Percentiles rank a stretch among this genome's conserved stretches.
These are phyloP conservation scores for Tortrix viridana DNA, from an alignment of 2,888 invertebrate genomes.

Conservation along the genomic window DNA sequence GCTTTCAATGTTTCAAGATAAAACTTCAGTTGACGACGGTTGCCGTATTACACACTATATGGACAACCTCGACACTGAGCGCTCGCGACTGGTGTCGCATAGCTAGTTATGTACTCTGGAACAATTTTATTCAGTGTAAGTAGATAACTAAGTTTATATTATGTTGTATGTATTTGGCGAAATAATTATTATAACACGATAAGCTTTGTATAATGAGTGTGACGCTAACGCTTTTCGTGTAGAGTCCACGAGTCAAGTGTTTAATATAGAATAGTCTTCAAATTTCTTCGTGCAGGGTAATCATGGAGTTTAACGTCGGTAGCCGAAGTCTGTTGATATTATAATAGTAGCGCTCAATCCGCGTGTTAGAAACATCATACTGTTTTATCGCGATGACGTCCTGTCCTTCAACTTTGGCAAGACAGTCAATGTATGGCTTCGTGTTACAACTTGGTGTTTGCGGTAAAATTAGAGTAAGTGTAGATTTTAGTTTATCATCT, in stretches of 20 bases:
- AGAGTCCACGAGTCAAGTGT: constrained; percentile 55
- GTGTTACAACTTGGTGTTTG: constrained; percentile 18
- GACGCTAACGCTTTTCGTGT: constrained; percentile 45
- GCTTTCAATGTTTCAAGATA: constrained; percentile 6
- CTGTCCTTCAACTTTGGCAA: constrained; percentile 49
- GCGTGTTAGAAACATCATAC: constrained; percentile 48
- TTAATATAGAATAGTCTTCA: constrained; percentile 67
- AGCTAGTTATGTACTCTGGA: constrained; percentile 1
- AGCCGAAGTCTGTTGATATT: constrained; percentile 55
- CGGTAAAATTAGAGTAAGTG: constrained; percentile 25
- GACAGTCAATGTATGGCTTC: constrained; percentile 32
- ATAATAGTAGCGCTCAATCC: constrained; percentile 58
- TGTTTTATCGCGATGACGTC: constrained; percentile 57
- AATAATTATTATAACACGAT: constrained; percentile 13
- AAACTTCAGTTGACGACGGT: neutral
- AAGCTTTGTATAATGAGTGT: constrained; percentile 43
- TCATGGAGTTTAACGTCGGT: constrained; percentile 50
- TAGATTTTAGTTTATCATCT: constrained; percentile 28
- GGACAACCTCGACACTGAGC: constrained; percentile 1
- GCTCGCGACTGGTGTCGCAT: constrained; percentile 10
- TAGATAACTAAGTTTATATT: constrained; percentile 19
- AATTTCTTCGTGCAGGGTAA: constrained; percentile 81
- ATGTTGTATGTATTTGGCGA: constrained; percentile 21
- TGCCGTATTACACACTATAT: neutral
- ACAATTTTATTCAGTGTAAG: constrained; percentile 9